A percentile compares a stretch with the other conserved stretches of the same genome.
These are phyloP conservation scores for Halcyon smyrnensis DNA, from an alignment of 2,797 vertebrate genomes.

Conservation along the genomic window DNA sequence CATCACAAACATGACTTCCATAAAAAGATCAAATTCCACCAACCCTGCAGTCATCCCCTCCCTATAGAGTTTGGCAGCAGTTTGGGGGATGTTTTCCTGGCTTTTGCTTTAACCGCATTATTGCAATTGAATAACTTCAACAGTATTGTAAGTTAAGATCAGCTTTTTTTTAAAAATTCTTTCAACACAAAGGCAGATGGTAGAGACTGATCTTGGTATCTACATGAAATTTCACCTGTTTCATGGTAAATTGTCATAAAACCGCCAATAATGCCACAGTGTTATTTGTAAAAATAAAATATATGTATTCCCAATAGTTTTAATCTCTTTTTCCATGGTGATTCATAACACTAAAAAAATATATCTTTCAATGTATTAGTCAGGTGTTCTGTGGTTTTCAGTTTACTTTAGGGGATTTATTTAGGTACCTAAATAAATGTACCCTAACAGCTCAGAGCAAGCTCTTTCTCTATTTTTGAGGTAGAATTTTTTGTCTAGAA, in stretches of 20 bases:
- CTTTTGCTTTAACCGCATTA: not conserved
- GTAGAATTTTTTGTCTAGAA: not conserved
- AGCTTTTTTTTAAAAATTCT: not conserved
- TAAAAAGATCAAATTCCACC: not conserved
- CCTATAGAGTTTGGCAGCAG: not conserved
- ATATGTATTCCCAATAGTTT: not conserved
- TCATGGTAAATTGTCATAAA: not conserved
- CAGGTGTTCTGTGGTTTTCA: not conserved
- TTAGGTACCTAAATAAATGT: not conserved
- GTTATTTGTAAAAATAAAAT: not conserved
- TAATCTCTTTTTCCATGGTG: not conserved
- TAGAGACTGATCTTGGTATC: not conserved
- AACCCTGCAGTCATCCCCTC: not conserved
- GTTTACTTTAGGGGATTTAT: not conserved
- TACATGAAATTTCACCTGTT: not conserved
- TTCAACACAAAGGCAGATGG: not conserved
- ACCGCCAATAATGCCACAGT: not conserved
- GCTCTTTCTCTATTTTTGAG: not conserved
- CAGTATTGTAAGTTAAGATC: not conserved
- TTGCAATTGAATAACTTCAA: not conserved
- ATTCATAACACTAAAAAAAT: not conserved
- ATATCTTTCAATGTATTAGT: not conserved
- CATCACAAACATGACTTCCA: not conserved
- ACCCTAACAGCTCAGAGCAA: not conserved
- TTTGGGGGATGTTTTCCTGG: not conserved